Conservation (phyloP, 2,113 vertebrate species). For the Eptesicus fuscus region DNA sequence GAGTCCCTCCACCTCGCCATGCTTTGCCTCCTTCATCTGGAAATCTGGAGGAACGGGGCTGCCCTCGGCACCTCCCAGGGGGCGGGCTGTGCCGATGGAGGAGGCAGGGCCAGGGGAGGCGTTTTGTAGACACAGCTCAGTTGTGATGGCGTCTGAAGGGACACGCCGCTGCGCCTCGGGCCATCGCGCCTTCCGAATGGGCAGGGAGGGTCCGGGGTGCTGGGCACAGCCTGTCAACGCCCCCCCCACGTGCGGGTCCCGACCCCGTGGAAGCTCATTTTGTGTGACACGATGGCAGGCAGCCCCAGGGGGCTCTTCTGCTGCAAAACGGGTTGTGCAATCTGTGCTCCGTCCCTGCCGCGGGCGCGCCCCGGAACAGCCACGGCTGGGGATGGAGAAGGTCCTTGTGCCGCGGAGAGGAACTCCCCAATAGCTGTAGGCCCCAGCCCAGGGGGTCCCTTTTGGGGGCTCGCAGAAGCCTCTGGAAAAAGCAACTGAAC, state of each 20-base stretch:
- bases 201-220: neutral
- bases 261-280: neutral
- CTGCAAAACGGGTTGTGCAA: neutral
- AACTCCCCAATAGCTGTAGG: neutral
- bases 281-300: neutral
- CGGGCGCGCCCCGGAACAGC: neutral
- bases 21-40: neutral
- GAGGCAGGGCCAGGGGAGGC: neutral
- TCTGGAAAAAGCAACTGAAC: neutral
- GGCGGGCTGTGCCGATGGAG: accelerated
- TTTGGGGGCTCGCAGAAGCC: neutral
- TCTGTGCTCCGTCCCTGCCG: neutral
- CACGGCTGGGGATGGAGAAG: neutral
- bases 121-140: neutral
- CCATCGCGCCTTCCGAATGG: neutral
- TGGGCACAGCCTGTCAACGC: neutral
- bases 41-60: neutral
- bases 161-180: neutral
- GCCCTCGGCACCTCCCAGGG: neutral
- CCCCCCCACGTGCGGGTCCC: neutral
- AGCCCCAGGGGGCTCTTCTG: neutral
- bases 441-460: neutral
- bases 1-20: neutral
- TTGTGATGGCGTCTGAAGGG: neutral
- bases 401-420: neutral